Base-by-base conservation (phyloP, 2,797 vertebrate species). In the Catamblyrhynchus diadema region DNA sequence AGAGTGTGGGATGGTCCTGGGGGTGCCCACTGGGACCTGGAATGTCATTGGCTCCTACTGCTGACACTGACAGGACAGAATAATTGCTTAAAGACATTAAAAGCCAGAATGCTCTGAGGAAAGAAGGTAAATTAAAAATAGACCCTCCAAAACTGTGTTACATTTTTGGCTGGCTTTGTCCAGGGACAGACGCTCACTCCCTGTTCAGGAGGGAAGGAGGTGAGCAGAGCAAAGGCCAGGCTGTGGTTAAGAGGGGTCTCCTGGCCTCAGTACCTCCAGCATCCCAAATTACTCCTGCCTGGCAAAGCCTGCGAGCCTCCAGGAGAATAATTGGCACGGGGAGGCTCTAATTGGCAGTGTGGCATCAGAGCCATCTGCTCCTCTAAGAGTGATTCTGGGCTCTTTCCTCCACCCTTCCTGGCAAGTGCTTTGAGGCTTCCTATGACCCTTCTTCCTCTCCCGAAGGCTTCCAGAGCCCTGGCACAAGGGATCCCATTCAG, bases 401-500 rank as follows among this genome's bases (percentile, higher is more conserved):
- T 86, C 66, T 75, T 44, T 48, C 50, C 54, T 50, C 77, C 69
- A 42, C 54, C 59, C 78, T 82, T 83, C 86, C 79, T 83, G 90
- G 80, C 87, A 60, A 77, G 39, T 17, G 53, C 59, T 84, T 83
- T 30, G 50, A 86, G 86, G 47, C 64, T 93, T 75, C 88, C 88
- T 70, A 0, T 18, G 47, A 64, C 59, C 81, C 54, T 87, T 90
- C 82, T 69, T 94, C 5, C 66, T 79, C 39, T 77, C 56, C 88
- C 44, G 23, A 14, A 66, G 73, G 61, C 48, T 90, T 88, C 88
- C 79, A 82, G 14, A 79, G 86, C 81, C 62, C 78, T 56, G 81
- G 64, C 78, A 77, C 95, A 51, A 87, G 88, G 74, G 54, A 60
- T n/a, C 70, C 48, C 81, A 54, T 72, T 90, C 86, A 81, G 16